Base-by-base conservation (phyloP, 2,888 invertebrate genomes). In the Meganola albula region DNA sequence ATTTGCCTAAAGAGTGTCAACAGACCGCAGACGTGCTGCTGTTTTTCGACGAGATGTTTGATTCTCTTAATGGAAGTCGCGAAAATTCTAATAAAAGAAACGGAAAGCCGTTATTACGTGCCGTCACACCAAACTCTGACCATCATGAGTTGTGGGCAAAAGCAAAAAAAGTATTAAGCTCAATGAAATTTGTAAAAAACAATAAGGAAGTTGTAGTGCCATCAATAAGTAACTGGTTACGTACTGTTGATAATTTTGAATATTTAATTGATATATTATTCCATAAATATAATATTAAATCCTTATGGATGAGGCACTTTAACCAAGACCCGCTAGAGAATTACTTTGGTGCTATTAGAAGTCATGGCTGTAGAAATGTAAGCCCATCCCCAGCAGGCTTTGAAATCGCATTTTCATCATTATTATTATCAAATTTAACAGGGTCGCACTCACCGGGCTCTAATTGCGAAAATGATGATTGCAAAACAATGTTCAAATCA, bases 391-490 rank as follows among this genome's bases (percentile, higher is more conserved):
- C 29, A 8, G 31, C 20, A 9, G 14, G 11, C 4, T 40, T 40
- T 16, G 25, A 37, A 10, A 13, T 16, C 1, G 34, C 34, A 0
- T 37, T 28, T 12, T 40, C 32, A 24, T 31, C 40, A 1, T 24
- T 44, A 16, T 18, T 47, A 9, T 20, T 47, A 4, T 44, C 42
- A 26, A 42, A 26, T 24, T 22, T 42, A 3, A 13, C 35, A 4
- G 36, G 39, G 18, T 11, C 25, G 12, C 32, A 43, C 25, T 28
- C 43, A 16, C 11, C 32, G n/a, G 34, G 37, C 7, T 14, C 37
- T n/a, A 48, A 48, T 28, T 48, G 48, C 32, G 39, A 48, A 25
- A 27, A 32, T 20, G 35, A 40, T 6, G 12, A 31, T 16, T 27
- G 36, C n/a, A 24, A 26, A 24, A 20, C 30, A 24, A 9, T 34